Conservation (phyloP, 2,113 vertebrate species). For the Bubalus kerabau region DNA sequence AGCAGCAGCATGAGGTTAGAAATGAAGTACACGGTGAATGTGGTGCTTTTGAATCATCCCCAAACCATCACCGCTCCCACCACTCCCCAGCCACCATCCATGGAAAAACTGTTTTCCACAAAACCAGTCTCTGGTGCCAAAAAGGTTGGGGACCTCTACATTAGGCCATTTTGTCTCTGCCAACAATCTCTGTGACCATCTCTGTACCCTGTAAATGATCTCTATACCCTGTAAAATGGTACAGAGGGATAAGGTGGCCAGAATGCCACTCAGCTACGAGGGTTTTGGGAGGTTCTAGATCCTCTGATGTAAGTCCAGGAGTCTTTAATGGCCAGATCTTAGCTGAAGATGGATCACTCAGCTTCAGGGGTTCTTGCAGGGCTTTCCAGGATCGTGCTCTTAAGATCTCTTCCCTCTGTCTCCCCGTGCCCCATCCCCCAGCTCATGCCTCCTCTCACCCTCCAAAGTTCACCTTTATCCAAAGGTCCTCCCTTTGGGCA, state of each 20-base stretch:
- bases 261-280: fast-evolving
- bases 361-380: no score
- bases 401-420: neutral
- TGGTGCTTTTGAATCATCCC: neutral
- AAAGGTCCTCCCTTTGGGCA: neutral
- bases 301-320: neutral
- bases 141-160: neutral
- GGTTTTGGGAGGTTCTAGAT: neutral
- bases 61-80: neutral
- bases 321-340: neutral
- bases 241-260: neutral
- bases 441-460: neutral
- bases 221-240: neutral
- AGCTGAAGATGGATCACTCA: neutral
- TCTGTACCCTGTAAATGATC: neutral
- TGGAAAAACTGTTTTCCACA: neutral
- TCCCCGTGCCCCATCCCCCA: fast-evolving
- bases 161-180: neutral
- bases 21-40: neutral
- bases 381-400: neutral
- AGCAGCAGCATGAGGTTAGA: neutral
- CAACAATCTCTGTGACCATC: neutral
- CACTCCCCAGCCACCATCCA: neutral
- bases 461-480: neutral
- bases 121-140: neutral